A percentile compares a stretch with the other conserved stretches of the same genome.
Evolutionary conservation across 2,113 vertebrate genomes (phyloP).

Genomic region (Urocitellus parryii): DNA sequence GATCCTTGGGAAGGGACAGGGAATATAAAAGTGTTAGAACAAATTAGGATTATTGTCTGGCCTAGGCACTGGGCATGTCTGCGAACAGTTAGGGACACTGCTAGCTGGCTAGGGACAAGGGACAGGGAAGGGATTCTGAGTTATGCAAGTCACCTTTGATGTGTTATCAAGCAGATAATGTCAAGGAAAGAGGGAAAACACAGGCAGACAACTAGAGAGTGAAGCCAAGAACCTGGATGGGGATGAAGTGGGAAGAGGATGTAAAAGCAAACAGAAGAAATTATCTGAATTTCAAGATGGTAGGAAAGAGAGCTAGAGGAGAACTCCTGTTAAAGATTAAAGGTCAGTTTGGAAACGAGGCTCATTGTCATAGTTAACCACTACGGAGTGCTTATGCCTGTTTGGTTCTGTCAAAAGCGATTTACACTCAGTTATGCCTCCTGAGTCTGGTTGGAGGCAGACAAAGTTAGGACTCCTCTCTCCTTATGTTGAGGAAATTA

Average conservation of each 20-base stretch:
- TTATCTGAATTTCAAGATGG: not conserved
- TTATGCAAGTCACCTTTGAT: not conserved
- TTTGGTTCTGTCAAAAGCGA: not conserved
- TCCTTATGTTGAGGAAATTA: not conserved
- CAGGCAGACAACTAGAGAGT: not conserved
- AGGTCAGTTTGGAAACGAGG: not conserved
- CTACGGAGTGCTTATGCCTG: accelerated
- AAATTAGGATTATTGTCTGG: not conserved
- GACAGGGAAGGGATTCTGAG: not conserved
- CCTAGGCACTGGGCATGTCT: not conserved
- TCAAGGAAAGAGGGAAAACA: not conserved
- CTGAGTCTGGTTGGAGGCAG: not conserved
- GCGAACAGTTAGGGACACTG: too few relatives aligned
- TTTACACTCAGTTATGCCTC: not conserved
- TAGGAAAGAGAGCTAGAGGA: not conserved
- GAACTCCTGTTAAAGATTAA: not conserved
- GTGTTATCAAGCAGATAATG: not conserved
- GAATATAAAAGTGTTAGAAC: not conserved
- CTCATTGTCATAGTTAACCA: not conserved
- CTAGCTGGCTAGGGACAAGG: not conserved
- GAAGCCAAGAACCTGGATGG: not conserved
- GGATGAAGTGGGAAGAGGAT: not conserved
- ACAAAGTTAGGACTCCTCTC: not conserved
- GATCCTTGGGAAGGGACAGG: not conserved
- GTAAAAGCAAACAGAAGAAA: not conserved